Conservation (phyloP, 2,113 vertebrate genomes). For the Eonycteris spelaea region DNA sequence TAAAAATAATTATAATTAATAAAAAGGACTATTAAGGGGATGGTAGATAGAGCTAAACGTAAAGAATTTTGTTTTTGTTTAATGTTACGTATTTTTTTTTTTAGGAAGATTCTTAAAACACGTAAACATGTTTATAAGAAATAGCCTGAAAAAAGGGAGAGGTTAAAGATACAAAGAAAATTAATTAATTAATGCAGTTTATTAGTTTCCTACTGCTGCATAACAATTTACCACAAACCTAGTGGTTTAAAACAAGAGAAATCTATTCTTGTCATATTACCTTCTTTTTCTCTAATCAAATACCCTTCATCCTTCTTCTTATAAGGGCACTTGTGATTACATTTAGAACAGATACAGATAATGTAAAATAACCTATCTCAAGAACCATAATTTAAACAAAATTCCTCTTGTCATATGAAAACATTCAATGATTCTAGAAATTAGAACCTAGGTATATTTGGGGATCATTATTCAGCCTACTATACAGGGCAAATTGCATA, state of each 20-base stretch:
- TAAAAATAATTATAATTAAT: background rate
- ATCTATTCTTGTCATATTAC: too few species aligned
- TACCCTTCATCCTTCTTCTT: too few species aligned
- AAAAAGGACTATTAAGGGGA: background rate
- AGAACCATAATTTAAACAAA: too few species aligned
- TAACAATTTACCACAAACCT: background rate
- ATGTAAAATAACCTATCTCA: too few species aligned
- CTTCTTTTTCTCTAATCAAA: too few species aligned
- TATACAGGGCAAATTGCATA: background rate
- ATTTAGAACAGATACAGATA: too few species aligned
- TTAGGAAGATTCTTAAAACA: background rate
- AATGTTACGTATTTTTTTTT: background rate
- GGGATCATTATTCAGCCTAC: background rate
- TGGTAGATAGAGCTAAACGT: background rate
- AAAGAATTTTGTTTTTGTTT: background rate
- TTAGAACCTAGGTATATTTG: too few species aligned
- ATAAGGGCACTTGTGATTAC: too few species aligned
- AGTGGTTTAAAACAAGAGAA: background rate
- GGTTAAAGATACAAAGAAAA: background rate
- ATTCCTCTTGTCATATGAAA: too few species aligned
- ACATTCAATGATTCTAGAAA: too few species aligned
- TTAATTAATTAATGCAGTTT: background rate
- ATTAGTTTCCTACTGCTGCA: background rate
- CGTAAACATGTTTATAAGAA: background rate
- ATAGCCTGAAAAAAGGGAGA: background rate